Evolutionary conservation across 2,113 vertebrate species (phyloP), one percentile per base, ranked within the genome.

Genomic region (Castor canadensis): DNA sequence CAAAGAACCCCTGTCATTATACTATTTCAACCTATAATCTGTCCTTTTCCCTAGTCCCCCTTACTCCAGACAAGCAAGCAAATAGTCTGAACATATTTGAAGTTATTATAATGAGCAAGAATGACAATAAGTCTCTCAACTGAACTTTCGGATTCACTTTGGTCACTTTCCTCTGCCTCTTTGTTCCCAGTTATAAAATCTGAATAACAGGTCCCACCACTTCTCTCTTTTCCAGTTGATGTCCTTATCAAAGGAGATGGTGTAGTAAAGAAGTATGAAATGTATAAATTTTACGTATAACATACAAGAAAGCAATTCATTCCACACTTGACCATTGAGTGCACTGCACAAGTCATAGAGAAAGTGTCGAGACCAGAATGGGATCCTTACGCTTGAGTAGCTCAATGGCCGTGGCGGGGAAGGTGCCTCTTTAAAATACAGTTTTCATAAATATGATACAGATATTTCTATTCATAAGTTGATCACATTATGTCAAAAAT

Each of bases 1-100:
- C n/a, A 83, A 81, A 95, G 58, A 96, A 93, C 60, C 69, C 66
- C 40, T 83, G 35, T 22, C 45, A 89, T 95, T 81, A 52, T 49
- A 56, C 28, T 79, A 58, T 83, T 83, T 93, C 40, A 47, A 30
- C 28, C 66, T 79, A 45, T 24, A 75, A 43, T 45, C 49, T 79
- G 60, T 15, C 16, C 73, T 89, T 91, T 16, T 58, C 3, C 1
- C 26, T 24, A 17, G 64, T 54, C 15, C 22, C 24, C 67, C 49
- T 91, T 92, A 82, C 47, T 64, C 19, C 35, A 79, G n/a, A 3
- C 12, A 64, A 91, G 40, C 38, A 69, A 89, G 35, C 4, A 67
- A 43, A 75, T 15, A 60, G 16, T 58, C 24, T 80, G 72, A 76
- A 45, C 13, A 9, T 40, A 72, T 54, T 75, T 82, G 45, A 67